Conservation (phyloP, 2,888 invertebrate species). For the Microplitis manilae region DNA sequence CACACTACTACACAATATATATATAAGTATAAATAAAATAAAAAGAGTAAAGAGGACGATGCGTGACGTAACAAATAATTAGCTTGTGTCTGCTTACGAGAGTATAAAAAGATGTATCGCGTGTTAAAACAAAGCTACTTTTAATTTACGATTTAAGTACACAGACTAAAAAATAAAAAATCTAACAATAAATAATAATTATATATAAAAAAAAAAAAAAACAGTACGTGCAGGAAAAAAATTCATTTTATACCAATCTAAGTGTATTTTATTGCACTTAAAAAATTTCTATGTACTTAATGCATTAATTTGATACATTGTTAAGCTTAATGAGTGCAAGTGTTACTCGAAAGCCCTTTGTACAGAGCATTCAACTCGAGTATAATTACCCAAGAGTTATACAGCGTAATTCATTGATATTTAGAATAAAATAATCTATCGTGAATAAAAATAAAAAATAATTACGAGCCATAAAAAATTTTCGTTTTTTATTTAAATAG, state of each 20-base stretch:
- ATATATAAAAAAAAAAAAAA: neutral
- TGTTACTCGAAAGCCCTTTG: neutral
- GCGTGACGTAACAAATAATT: conserved; percentile 38
- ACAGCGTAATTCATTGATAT: conserved; percentile 9
- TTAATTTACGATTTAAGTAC: neutral
- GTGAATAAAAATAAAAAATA: neutral
- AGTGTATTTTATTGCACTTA: neutral
- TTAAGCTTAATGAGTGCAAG: conserved; percentile 11
- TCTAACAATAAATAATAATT: neutral
- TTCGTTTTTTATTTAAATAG: neutral
- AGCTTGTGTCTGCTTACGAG: conserved; percentile 13
- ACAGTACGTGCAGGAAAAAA: neutral
- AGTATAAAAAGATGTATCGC: neutral
- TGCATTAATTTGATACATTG: neutral
- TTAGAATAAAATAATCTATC: neutral
- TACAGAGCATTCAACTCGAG: conserved; percentile 23
- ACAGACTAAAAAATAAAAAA: neutral
- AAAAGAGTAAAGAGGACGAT: neutral
- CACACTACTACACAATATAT: neutral
- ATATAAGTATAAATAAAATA: neutral
- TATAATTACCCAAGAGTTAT: conserved; percentile 26
- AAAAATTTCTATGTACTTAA: neutral
- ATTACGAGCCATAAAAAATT: neutral
- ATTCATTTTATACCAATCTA: neutral
- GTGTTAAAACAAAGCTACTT: neutral